Conservation (phyloP, 1,140 invertebrate species). For the Drosophila kurseongensis region DNA sequence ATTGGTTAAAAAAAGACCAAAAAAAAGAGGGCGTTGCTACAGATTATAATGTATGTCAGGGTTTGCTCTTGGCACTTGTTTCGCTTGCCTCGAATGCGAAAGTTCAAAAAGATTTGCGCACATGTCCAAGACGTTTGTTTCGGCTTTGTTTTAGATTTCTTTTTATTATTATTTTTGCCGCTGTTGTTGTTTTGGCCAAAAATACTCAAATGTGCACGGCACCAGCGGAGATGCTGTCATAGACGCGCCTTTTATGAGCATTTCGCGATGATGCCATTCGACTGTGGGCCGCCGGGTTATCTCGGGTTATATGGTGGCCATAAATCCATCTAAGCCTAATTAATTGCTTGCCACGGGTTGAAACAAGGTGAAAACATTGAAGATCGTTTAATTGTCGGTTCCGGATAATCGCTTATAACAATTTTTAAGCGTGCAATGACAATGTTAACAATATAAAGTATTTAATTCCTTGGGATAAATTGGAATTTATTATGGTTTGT, state of each 20-base stretch:
- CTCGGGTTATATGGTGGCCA: constrained; percentile 40
- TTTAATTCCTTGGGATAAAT: neutral
- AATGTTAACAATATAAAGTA: constrained; percentile 2
- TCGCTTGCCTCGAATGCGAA: constrained; percentile 58
- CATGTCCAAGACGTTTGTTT: constrained; percentile 53
- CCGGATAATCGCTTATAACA: constrained; percentile 58
- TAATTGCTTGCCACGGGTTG: constrained; percentile 26
- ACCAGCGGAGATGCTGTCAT: constrained; percentile 68
- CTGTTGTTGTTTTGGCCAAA: constrained; percentile 59
- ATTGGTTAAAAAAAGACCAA: constrained; percentile 51
- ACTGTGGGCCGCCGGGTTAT: constrained; percentile 50
- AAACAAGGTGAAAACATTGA: constrained; percentile 56
- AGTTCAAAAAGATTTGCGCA: constrained; percentile 78
- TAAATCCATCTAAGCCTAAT: constrained; percentile 47
- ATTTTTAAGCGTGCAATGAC: constrained; percentile 8
- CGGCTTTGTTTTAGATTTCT: constrained; percentile 26
- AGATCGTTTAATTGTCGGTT: constrained; percentile 36
- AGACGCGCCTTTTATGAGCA: constrained; percentile 79
- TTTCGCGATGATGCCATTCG: constrained; percentile 71
- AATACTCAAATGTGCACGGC: constrained; percentile 53
- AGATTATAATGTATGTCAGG: constrained; percentile 77
- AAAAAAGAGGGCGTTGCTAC: constrained; percentile 75
- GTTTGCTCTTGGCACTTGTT: constrained; percentile 80
- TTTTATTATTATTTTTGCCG: constrained; percentile 13
- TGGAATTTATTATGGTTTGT: neutral